Conservation (phyloP, 2,797 vertebrate species). For the Betta splendens region DNA sequence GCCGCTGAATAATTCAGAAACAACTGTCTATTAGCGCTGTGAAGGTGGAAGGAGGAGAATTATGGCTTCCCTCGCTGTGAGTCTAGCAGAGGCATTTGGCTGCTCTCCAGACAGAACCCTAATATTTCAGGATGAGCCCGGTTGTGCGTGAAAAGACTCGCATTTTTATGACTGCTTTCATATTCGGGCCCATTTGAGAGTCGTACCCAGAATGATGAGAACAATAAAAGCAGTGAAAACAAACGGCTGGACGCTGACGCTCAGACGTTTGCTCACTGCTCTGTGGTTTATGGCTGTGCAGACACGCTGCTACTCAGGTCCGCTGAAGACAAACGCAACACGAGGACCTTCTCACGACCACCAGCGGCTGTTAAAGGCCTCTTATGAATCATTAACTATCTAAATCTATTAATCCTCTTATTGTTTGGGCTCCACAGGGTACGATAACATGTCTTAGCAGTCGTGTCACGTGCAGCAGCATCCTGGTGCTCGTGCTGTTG, state of each 20-base stretch:
- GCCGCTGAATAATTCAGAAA: slow-evolving; percentile 69
- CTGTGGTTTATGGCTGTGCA: too few species aligned
- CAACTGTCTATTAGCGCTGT: slow-evolving; percentile 36
- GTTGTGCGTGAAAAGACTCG: not conserved
- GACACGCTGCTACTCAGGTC: slow-evolving; percentile 6
- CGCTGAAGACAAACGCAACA: too few species aligned
- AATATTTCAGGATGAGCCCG: slow-evolving; percentile 28
- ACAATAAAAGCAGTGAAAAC: slow-evolving; percentile 4
- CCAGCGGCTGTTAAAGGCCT: too few species aligned
- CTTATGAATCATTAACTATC: too few species aligned
- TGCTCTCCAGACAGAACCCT: slow-evolving; percentile 21
- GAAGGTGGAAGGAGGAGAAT: slow-evolving; percentile 46
- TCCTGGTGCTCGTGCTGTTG: slow-evolving; percentile 11
- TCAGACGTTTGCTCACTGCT: too few species aligned
- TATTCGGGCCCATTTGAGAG: not conserved
- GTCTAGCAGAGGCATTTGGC: slow-evolving; percentile 29
- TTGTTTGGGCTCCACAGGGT: not conserved
- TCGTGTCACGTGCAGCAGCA: slow-evolving; percentile 8
- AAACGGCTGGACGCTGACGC: too few species aligned
- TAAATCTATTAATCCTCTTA: not conserved
- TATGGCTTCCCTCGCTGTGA: slow-evolving; percentile 42
- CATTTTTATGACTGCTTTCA: not conserved
- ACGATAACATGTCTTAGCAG: not conserved
- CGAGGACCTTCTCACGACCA: too few species aligned
- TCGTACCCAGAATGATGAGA: not conserved